Evolutionary conservation across 2,888 invertebrate species (phyloP), one percentile per base, ranked within the genome.

Genomic region (Palloptera scutellata): DNA sequence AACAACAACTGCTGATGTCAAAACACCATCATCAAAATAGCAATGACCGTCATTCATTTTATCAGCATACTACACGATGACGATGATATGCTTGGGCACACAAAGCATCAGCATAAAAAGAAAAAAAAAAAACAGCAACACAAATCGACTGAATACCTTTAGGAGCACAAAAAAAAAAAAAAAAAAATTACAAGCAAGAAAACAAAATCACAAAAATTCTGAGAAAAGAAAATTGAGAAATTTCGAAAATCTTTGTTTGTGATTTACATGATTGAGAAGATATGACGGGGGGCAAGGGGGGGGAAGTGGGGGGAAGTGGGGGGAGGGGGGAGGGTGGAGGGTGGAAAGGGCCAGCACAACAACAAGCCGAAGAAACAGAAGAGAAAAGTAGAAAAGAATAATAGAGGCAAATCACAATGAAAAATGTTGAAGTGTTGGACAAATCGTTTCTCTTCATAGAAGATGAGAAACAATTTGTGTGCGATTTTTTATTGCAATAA

Each of bases 1-100:
- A n/a, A 17, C 11, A 64, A 53, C 57, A 63, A 66, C 67, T 67
- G 54, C 42, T 64, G 68, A 70, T 63, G 60, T 63, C 62, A 53
- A 62, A 72, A 68, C 51, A 61, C 54, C 65, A 68, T 66, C 70
- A 69, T 73, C 70, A 70, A 64, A 66, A 69, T 59, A 64, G 61
- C 70, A 73, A 71, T 70, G 70, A 66, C 68, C 64, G 68, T 64
- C 70, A 72, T 72, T 70, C 70, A 70, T 72, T 64, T 70, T 65
- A 61, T 40, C 43, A 59, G 58, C 61, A 62, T 48, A 43, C 45
- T 62, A 45, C 51, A 45, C n/a, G 20, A 61, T 45, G 43, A 63
- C 45, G 51, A n/a, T 12, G 51, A 42, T 19, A 41, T 45, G 45
- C 30, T 30, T 30, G 30, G 6, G 42, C 12, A 11, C 15, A 45